Base-by-base conservation (phyloP, 1,140 invertebrate genomes). In the Brevipalpus yothersi region DNA sequence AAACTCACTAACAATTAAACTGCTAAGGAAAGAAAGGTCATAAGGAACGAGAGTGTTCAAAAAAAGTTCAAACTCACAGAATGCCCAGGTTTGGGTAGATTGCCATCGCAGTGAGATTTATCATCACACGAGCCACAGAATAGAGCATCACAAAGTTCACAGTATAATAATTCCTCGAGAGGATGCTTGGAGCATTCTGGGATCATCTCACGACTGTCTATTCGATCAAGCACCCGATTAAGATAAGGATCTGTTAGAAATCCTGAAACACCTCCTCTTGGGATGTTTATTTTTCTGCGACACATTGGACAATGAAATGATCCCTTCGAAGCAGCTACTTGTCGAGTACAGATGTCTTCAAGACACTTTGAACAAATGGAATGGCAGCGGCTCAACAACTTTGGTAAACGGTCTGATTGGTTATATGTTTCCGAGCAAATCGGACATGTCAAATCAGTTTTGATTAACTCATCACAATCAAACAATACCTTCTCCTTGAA, bases 401-500 rank as follows among this genome's bases (percentile, higher is more conserved):
- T 93, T 7, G 89, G 88, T 17, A 84, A 87, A 67, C 90, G 87
- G 68, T 91, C 87, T 42, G 78, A 77, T 13, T 83, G 83, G 76
- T 92, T 86, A 67, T 89, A 92, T 67, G 84, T 80, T 72, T 85
- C 87, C 63, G 94, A 77, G 74, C 90, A 94, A 57, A 88, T 93
- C 64, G 87, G 86, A 70, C 90, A 95, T 9, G 90, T 95, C 66
- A 95, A 79, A 73, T 93, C 94, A 73, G 93, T 94, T 71, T 84
- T 90, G 68, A 88, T 92, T 75, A 95, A 95, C 72, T 94, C 89
- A 74, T 93, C 88, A 75, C 92, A 92, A 75, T 94, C 91, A 71
- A 95, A 92, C 73, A 86, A 91, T 63, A 94, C 87, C 62, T 88
- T 94, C 76, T 93, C 88, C n/a, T n/a, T n/a, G n/a, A n/a, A n/a